Conservation (phyloP, 1,140 invertebrate species). For the Hylaeus volcanicus region DNA sequence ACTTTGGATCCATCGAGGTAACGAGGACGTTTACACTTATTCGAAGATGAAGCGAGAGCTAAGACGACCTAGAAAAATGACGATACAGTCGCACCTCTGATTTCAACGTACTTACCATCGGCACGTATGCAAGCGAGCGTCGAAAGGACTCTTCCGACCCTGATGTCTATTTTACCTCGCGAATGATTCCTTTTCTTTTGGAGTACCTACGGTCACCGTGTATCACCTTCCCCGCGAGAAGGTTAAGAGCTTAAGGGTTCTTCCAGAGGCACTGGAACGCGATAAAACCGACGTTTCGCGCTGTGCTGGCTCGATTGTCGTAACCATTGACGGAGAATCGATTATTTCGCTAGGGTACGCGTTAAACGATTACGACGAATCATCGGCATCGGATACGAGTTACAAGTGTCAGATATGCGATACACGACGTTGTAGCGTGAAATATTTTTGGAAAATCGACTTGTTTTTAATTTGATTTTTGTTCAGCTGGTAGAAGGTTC, state of each 20-base stretch:
- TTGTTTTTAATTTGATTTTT: not conserved
- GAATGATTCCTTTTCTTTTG: slow-evolving; percentile 13
- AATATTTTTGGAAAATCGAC: slow-evolving; percentile 1
- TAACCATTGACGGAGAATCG: slow-evolving; percentile 18
- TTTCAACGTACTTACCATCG: too few species aligned
- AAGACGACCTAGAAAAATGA: too few species aligned
- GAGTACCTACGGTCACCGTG: slow-evolving; percentile 30
- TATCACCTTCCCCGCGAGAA: not conserved
- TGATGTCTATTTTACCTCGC: not conserved
- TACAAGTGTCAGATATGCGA: not conserved
- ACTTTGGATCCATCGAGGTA: too few species aligned
- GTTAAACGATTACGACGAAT: slow-evolving; percentile 34
- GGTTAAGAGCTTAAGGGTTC: not conserved
- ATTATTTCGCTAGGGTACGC: not conserved
- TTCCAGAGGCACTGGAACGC: not conserved
- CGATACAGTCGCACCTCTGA: too few species aligned
- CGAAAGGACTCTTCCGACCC: not conserved
- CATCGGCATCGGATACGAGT: not conserved
- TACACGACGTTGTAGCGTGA: not conserved
- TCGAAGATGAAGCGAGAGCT: too few species aligned
- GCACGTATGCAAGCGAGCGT: not conserved
- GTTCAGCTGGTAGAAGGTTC: not conserved
- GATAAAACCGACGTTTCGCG: not conserved
- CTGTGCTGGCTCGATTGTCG: slow-evolving; percentile 1
- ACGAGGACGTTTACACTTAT: too few species aligned